Base-by-base conservation (phyloP, 37 sponge, comb jelly and placozoan species). In the Oscarella lobularis region DNA sequence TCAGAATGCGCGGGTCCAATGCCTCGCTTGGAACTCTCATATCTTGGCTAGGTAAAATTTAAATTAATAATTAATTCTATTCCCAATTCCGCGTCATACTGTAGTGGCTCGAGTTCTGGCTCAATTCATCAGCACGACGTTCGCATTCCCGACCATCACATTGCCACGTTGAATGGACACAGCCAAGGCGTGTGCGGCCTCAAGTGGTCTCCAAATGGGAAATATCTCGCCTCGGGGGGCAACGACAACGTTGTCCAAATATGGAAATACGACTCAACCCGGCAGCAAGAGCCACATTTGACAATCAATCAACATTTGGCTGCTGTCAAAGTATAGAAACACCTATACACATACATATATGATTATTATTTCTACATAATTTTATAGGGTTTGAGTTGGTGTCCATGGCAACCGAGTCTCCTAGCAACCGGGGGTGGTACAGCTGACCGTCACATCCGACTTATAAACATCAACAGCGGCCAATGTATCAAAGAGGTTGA, bases 361-460 rank as follows among this genome's bases (percentile, higher is more conserved):
- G 33, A 31, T 69, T 30, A 31, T 69, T 9, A 68, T 40, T n/a
- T 67, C 20, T 74, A 68, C 29, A 41, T 74, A 27, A 9, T 48
- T 20, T 48, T 48, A 9, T 41, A 90, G 86, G 88, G 88, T 33
- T 74, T 92, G 41, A 65, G 86, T 2, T 95, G 96, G 96, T 92
- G 93, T 82, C 96, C 96, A 40, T 88, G 87, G 85, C 79, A 89
- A 3, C 66, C 41, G 36, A 82, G 67, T 55, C 72, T 86, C 4
- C 75, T 95, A 14, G 96, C 92, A 27, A 89, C 84, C 33, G 96
- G 92, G 9, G 96, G 96, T 38, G 96, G 96, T 2, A 81, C 90
- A 0, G 81, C 87, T 0, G 96, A 95, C 54, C 76, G 89, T 71
- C 72, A 72, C 37, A 78, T 95, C 38, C 65, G 85, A 20, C 60